Base-by-base conservation (phyloP, 2,888 invertebrate species). In the Acanthosepion lycidas region DNA sequence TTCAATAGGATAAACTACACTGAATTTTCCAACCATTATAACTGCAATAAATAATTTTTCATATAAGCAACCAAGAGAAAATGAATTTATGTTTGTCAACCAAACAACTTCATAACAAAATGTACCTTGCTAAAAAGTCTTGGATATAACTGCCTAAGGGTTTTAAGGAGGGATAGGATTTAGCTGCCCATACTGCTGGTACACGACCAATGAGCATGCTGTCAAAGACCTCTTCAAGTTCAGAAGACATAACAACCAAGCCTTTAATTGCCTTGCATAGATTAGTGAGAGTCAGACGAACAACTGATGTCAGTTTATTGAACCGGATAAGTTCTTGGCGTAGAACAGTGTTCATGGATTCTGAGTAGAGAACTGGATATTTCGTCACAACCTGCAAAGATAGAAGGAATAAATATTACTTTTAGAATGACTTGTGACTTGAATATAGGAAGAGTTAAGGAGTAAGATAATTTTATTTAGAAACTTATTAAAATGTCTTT, bases 41-140 rank as follows among this genome's bases (percentile, higher is more conserved):
- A 59, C 23, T 59, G 59, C 23, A 23, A 59, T 23, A 59, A 23
- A 59, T 20, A 23, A 59, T 59, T 23, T 59, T 59, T 59, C 23
- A 20, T 26, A 23, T 6, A 59, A 6, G 6, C 59, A 59, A 59
- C 59, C 20, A 59, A 59, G 20, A 20, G 23, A 20, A 59, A 59
- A 59, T 6, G 6, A 6, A 59, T 59, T 59, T 6, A 23, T 59
- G 20, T 15, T 55, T 20, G 5, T 59, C 23, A 3, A 6, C 6
- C 59, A 59, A 59, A 23, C 23, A 59, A 59, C 51, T 12, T 51
- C 51, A 51, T 51, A 15, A 51, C 5, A 6, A 59, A 23, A 59
- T 23, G 94, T 95, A 97, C 97, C 99, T 98, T 94, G 98, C 98
- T 94, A 98, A 97, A 95, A 99, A 96, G 95, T 97, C 97, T 48